Evolutionary conservation across 2,113 vertebrate species (phyloP), one percentile per base, ranked within the genome.

Genomic region (Elephantulus edwardii): DNA sequence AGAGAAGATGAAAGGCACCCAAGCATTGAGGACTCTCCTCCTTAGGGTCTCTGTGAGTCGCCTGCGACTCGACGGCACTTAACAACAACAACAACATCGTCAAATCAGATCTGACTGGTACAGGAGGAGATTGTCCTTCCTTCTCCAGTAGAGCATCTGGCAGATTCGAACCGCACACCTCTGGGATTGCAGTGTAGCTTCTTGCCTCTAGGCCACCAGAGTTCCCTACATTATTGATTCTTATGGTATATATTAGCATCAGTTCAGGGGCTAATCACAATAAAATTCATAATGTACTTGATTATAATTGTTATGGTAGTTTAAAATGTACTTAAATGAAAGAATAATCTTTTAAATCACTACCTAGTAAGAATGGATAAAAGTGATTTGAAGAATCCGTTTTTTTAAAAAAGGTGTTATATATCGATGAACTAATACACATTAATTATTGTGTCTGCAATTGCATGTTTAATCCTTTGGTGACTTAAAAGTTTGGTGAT

Each of bases 321-420:
- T 62, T 82, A 86, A 87, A 87, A 75, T 75, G 1, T 44, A 54
- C 54, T 70, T 58, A 6, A 86, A 33, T 14, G 66, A 22, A 46
- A 42, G 35, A 78, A 77, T 86, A 83, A 58, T 72, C 44, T 86
- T 81, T 82, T 62, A 76, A 52, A 1, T 71, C 62, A 40, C 64
- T 30, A 68, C 10, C 1, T 72, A 38, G 28, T 3, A 90, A 95
- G 1, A 77, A 84, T 84, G 77, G 30, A 83, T 77, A 78, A 48
- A 84, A 78, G 42, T n/a, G 64, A 89, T 38, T 58, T 58, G 40
- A 92, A 81, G 24, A 87, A 71, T 35, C 74, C 26, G 66, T 77
- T 90, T 75, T 75, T 75, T 83, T 68, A 22, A 38, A 89, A 83
- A 91, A 48, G 5, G 35, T 30, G 38, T 86, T 62, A 22, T 13